Base-by-base conservation (phyloP, 1,140 invertebrate genomes). In the Octopus sinensis region DNA sequence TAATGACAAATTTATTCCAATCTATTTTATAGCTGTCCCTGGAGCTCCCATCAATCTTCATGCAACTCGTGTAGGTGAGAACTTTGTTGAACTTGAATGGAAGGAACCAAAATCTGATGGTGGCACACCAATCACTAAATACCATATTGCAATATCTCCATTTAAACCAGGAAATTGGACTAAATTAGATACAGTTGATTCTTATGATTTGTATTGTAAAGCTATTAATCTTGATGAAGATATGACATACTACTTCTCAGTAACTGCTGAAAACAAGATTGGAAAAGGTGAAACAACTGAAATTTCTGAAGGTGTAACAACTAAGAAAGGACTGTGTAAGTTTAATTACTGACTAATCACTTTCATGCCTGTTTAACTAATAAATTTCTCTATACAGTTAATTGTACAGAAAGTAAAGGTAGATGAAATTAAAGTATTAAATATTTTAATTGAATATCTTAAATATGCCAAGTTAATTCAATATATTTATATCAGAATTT, bases 241-340 rank as follows among this genome's bases (percentile, higher is more conserved):
- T 52, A 95, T 97, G 88, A 96, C 98, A 90, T 99, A 99, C 88
- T 95, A 97, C 90, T 99, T 99, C 92, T 93, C 97, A 81, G 94
- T 99, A 0, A 95, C 96, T 89, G 98, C 98, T 51, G 95, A 98
- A 0, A 99, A 99, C 90, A 97, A 97, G 88, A 97, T 95, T 53
- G 98, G 97, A 53, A 93, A 93, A 80, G 97, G 96, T 86, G 94
- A 95, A 80, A 94, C 96, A 6, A 96, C 88, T 95, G 96, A 53
- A 91, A 93, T 97, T 95, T 2, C 94, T 17, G 93, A 93, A 17
- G 68, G 17, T 17, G 94, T 96, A 17, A 94, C 97, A 9, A 92
- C 95, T 53, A 96, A 96, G 0, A 73, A 13, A 17, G 68, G 68
- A 73, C 68, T 73, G 0, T n/a, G 68, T 73, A 13, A 73, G 68